These are phyloP conservation scores for Bothrops jararaca DNA, from an alignment of 2,113 vertebrate species.

Conservation along the genomic window DNA sequence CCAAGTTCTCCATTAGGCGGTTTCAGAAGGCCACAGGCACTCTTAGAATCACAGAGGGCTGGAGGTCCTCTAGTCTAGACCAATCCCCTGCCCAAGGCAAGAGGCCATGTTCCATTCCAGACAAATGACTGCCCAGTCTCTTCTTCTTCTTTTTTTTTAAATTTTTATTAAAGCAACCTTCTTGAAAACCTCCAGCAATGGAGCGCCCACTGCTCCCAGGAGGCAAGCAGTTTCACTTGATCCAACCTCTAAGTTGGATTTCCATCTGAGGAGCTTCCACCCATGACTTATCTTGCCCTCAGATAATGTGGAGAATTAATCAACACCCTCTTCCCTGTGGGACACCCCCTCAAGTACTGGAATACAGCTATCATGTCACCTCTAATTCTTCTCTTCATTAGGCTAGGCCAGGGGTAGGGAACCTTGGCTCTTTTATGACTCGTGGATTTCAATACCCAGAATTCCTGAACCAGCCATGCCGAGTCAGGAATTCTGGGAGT, in stretches of 20 bases:
- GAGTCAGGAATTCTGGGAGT: too few relatives aligned
- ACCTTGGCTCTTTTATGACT: too few relatives aligned
- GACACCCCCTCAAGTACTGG: not conserved
- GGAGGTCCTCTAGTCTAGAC: not conserved
- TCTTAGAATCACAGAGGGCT: not conserved
- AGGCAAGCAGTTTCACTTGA: too few relatives aligned
- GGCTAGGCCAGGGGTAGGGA: too few relatives aligned
- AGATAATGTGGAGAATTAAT: not conserved
- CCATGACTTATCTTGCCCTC: not conserved
- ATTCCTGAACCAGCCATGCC: too few relatives aligned
- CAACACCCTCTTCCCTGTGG: too few relatives aligned
- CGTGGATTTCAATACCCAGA: too few relatives aligned
- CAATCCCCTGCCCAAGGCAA: not conserved
- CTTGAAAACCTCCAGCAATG: not conserved
- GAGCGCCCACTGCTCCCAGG: not conserved
- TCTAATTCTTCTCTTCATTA: not conserved
- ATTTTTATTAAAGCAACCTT: too few relatives aligned
- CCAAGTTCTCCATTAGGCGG: conserved; percentile 45
- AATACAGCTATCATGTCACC: not conserved
- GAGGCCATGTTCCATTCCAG: not conserved
- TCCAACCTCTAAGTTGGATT: not conserved
- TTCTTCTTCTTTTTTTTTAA: too few relatives aligned
- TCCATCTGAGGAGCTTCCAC: not conserved
- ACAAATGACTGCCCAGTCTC: not conserved
- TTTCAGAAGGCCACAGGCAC: not conserved